Evolutionary conservation across 1,140 invertebrate species (phyloP).

Genomic region (Caenorhabditis briggsae): DNA sequence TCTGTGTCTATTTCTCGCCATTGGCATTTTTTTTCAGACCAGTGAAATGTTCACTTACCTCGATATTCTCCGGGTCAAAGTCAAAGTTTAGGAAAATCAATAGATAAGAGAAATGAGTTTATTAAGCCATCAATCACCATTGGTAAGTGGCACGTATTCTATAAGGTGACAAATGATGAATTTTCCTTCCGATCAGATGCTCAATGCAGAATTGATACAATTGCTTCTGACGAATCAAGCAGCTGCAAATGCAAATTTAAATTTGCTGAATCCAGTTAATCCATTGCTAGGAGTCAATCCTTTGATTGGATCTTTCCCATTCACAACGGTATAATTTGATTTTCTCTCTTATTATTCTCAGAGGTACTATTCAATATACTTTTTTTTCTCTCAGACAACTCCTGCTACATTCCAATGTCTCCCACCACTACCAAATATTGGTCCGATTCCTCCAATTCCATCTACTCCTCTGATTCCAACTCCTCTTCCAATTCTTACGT

Average conservation of each 20-base stretch:
- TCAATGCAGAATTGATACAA: constrained; percentile 18
- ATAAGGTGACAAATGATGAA: not conserved
- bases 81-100: not conserved
- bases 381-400: not conserved
- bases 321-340: not conserved
- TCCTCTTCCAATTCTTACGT: not conserved
- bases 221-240: not conserved
- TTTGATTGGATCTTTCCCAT: not conserved
- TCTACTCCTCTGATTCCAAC: not conserved
- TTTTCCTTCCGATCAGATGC: constrained; percentile 16
- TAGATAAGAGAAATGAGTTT: constrained; percentile 32
- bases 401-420: constrained; percentile 15
- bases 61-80: too few species aligned
- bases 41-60: too few species aligned
- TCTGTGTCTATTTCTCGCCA: too few species aligned
- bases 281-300: not conserved
- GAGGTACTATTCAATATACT: not conserved
- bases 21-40: too few species aligned
- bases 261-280: not conserved
- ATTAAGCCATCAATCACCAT: not conserved
- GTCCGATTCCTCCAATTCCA: not conserved
- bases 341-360: not conserved
- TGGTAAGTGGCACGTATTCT: constrained; percentile 18
- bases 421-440: not conserved
- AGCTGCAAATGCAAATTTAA: not conserved